Evolutionary conservation across 2,888 invertebrate species (phyloP).

Genomic region (Bursaphelenchus okinawaensis): DNA sequence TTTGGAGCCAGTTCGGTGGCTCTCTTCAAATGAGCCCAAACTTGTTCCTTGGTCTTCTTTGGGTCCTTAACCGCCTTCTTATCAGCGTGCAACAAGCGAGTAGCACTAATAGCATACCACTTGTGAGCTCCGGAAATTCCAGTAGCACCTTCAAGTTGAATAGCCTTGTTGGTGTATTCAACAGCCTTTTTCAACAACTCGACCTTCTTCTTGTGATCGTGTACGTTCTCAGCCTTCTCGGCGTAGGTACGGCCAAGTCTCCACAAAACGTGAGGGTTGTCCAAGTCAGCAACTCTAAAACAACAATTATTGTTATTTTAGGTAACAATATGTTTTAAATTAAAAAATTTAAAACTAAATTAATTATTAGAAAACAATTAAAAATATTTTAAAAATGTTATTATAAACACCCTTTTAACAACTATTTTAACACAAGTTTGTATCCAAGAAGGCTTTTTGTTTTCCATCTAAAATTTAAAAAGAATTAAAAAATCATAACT

Average conservation of each 20-base stretch:
- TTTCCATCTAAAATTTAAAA: neutral
- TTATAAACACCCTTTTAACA: too few relatives aligned
- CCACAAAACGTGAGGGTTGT: conserved; percentile 45
- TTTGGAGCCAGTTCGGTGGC: conserved; percentile 36
- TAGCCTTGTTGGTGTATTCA: conserved; percentile 36
- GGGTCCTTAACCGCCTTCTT: conserved; percentile 27
- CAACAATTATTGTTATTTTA: too few relatives aligned
- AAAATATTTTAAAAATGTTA: too few relatives aligned
- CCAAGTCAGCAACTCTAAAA: conserved; percentile 35
- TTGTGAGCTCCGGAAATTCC: conserved; percentile 47
- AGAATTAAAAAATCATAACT: neutral
- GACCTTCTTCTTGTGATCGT: conserved; percentile 26
- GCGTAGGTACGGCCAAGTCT: conserved; percentile 37
- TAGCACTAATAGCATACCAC: conserved; percentile 29
- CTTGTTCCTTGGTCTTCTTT: conserved; percentile 20
- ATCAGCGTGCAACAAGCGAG: conserved; percentile 1
- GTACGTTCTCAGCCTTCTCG: conserved; percentile 36
- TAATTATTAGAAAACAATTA: too few relatives aligned
- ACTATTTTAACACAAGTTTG: too few relatives aligned
- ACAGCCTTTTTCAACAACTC: conserved; percentile 38
- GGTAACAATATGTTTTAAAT: too few relatives aligned
- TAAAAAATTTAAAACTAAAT: too few relatives aligned
- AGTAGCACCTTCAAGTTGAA: conserved; percentile 34
- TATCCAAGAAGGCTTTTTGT: too few relatives aligned
- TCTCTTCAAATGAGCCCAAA: conserved; percentile 38